phyloP scores from a whole-genome alignment of 2,888 invertebrate species.

The Mimumesa dahlbomi region DNA sequence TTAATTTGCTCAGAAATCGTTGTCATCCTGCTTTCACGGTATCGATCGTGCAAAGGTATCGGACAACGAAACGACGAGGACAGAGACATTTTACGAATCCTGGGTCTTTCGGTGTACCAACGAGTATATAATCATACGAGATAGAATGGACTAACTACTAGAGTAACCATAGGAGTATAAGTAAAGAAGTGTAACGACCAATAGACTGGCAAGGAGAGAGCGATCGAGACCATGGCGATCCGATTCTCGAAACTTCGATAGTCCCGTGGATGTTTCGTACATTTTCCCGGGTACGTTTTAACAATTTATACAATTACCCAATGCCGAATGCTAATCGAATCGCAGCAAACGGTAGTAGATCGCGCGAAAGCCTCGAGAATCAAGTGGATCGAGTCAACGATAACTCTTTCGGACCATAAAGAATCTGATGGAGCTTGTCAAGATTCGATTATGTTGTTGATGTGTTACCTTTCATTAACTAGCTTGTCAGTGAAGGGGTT shows the following conservation, averaged over 20 bases:
- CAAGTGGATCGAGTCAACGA: conserved; percentile 47
- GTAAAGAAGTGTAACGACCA: conserved; percentile 55
- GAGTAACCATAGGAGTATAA: conserved; percentile 64
- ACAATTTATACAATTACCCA: too few relatives aligned
- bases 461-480: conserved; percentile 88
- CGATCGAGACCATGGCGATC: conserved; percentile 44
- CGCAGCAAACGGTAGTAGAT: too few relatives aligned
- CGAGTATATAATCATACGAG: conserved; percentile 51
- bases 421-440: conserved; percentile 51
- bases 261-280: background rate
- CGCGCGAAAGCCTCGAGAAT: conserved; percentile 37
- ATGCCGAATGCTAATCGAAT: too few relatives aligned
- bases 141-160: conserved; percentile 70
- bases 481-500: conserved; percentile 92
- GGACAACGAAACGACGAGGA: conserved; percentile 49
- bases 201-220: conserved; percentile 54
- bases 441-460: conserved; percentile 64
- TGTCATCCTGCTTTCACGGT: conserved; percentile 29
- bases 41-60: conserved; percentile 23
- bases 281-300: too few relatives aligned
- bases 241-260: conserved; percentile 36
- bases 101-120: conserved; percentile 36
- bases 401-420: conserved; percentile 54
- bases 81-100: conserved; percentile 50
- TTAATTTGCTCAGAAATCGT: conserved; percentile 54